These are phyloP conservation scores for Etheostoma perlongum DNA, from an alignment of 2,797 vertebrate species.

Conservation along the genomic window DNA sequence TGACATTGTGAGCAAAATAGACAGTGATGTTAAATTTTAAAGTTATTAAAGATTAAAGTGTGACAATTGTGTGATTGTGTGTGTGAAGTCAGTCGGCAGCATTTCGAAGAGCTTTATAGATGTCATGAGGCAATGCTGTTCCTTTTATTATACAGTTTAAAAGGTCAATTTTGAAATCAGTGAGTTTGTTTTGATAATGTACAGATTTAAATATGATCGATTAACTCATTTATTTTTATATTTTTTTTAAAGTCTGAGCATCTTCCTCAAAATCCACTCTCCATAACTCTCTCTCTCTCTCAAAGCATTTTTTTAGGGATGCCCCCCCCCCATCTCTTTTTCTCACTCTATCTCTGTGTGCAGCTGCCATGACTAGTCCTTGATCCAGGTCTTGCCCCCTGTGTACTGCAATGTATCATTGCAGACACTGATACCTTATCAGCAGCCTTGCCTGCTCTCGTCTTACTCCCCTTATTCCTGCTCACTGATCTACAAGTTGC, in stretches of 20 bases:
- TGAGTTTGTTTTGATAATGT: background rate
- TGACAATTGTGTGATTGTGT: slow-evolving; percentile 27
- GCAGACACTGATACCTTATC: slow-evolving; percentile 58
- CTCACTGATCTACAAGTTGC: slow-evolving; percentile 84
- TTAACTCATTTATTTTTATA: no score
- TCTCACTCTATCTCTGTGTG: background rate
- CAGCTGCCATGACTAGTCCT: slow-evolving; percentile 36
- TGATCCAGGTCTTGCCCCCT: slow-evolving; percentile 52
- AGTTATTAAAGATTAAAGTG: slow-evolving; percentile 18
- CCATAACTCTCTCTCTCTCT: no score
- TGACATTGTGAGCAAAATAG: background rate
- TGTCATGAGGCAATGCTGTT: background rate
- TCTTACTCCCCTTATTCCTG: slow-evolving; percentile 43
- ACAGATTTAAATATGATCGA: slow-evolving; percentile 1
- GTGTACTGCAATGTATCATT: slow-evolving; percentile 47
- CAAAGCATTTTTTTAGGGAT: no score
- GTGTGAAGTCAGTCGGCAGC: slow-evolving; percentile 7
- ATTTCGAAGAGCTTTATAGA: slow-evolving; percentile 7
- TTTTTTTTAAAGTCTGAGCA: background rate
- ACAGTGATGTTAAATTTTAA: slow-evolving; percentile 10
- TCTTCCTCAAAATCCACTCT: background rate
- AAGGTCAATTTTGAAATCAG: background rate
- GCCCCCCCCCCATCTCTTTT: background rate
- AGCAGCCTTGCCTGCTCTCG: slow-evolving; percentile 29
- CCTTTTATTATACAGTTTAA: background rate